phyloP scores from a whole-genome alignment of 1,140 invertebrate genomes.

The Drosophila orena region DNA sequence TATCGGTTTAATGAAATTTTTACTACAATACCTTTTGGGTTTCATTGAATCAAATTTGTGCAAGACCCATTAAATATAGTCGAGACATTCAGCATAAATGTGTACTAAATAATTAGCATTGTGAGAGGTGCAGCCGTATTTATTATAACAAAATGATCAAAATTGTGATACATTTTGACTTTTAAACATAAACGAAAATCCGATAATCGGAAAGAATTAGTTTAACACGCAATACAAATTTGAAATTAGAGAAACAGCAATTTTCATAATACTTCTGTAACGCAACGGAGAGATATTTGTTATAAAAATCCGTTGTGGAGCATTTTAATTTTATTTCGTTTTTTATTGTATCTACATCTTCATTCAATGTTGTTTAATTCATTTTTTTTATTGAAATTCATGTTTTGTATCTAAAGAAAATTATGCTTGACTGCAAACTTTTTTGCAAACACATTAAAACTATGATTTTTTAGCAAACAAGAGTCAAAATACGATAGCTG shows the following conservation, averaged over 20 bases:
- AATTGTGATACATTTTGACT: conserved; percentile 81
- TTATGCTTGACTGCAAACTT: conserved; percentile 11
- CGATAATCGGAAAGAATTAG: conserved; percentile 50
- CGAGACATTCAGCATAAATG: conserved; percentile 55
- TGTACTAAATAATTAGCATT: conserved; percentile 50
- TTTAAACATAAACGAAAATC: conserved; percentile 47
- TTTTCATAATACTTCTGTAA: conserved; percentile 33
- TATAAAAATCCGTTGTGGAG: conserved; percentile 50
- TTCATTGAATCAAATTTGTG: conserved; percentile 55
- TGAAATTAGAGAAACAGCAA: conserved; percentile 35
- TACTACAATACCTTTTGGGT: conserved; percentile 40
- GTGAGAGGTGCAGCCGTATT: conserved; percentile 46
- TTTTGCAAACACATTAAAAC: conserved; percentile 1
- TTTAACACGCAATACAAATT: conserved; percentile 19
- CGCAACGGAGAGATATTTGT: conserved; percentile 67
- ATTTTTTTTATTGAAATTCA: conserved; percentile 35
- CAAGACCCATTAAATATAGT: conserved; percentile 36
- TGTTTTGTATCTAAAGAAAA: conserved; percentile 34
- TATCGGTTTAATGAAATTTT: conserved; percentile 57
- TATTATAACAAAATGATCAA: conserved; percentile 66
- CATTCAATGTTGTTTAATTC: conserved; percentile 18
- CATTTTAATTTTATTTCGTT: conserved; percentile 42
- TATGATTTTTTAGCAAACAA: conserved; percentile 34
- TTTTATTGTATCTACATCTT: conserved; percentile 30
- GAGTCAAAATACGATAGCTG: conserved; percentile 59